Conservation (phyloP, 2,888 invertebrate genomes). For the Criorhina ranunculi region DNA sequence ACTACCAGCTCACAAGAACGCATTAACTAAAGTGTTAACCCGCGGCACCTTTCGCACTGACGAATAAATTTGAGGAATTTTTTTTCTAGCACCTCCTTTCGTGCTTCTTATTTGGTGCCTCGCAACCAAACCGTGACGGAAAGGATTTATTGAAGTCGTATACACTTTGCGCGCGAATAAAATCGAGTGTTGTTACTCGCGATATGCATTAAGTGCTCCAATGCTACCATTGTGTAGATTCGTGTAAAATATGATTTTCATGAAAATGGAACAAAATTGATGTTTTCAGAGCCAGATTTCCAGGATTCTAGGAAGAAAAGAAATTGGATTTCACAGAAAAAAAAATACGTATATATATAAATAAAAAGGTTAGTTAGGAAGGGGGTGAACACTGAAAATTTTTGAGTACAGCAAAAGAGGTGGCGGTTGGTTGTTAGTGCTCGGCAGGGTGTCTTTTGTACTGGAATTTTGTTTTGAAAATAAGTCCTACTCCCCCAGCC, state of each 20-base stretch:
- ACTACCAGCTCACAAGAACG: neutral
- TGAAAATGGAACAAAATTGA: slow-evolving; percentile 48
- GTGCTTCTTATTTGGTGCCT: slow-evolving; percentile 28
- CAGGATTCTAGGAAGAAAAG: slow-evolving; percentile 24
- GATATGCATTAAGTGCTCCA: slow-evolving; percentile 23
- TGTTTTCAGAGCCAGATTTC: slow-evolving; percentile 26
- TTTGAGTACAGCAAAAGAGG: slow-evolving; percentile 11
- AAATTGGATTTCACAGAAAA: slow-evolving; percentile 27
- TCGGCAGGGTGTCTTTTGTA: slow-evolving; percentile 2
- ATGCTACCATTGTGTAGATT: slow-evolving; percentile 21
- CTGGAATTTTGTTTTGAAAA: neutral
- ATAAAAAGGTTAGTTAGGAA: neutral
- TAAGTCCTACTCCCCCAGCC: neutral
- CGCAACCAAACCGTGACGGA: slow-evolving; percentile 16
- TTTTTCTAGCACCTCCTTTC: slow-evolving; percentile 6
- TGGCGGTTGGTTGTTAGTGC: slow-evolving; percentile 23
- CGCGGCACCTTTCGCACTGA: slow-evolving; percentile 1
- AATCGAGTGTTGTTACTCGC: neutral
- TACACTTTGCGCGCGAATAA: slow-evolving; percentile 10
- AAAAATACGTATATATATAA: no score
- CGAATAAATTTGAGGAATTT: slow-evolving; percentile 29
- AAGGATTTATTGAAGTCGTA: slow-evolving; percentile 33
- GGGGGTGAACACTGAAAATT: neutral
- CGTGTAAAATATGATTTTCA: slow-evolving; percentile 51
- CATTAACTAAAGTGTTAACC: slow-evolving; percentile 46